These are phyloP conservation scores for Protomyctophum bolini DNA, from an alignment of 2,113 vertebrate genomes.

Conservation along the genomic window DNA sequence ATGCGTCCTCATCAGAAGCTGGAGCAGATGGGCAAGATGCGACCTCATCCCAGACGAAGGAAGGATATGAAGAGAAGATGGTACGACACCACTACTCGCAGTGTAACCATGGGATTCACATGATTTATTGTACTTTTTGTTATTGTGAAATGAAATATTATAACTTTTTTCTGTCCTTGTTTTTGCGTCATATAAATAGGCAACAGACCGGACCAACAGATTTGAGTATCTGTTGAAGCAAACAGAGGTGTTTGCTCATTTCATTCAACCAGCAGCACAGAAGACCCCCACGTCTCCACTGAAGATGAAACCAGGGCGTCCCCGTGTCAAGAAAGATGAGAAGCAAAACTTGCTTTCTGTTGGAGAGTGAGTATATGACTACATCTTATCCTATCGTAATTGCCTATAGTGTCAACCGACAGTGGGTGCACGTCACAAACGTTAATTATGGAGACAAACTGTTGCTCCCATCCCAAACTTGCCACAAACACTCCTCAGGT, in stretches of 20 bases:
- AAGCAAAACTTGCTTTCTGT: slow-evolving; percentile 95
- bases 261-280: slow-evolving; percentile 98
- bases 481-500: no score
- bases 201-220: slow-evolving; percentile 96
- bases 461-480: no score
- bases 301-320: slow-evolving; percentile 98
- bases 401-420: no score
- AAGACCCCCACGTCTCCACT: slow-evolving; percentile 97
- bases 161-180: slow-evolving; percentile 12
- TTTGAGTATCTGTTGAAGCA: slow-evolving; percentile 99
- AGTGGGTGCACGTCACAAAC: no score
- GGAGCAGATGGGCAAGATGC: slow-evolving; percentile 77
- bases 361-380: slow-evolving; percentile 89
- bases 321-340: slow-evolving; percentile 97
- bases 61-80: slow-evolving; percentile 97
- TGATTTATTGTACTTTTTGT: slow-evolving; percentile 10
- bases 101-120: background rate
- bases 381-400: background rate
- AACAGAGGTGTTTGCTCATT: slow-evolving; percentile 98
- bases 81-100: slow-evolving; percentile 72
- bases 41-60: slow-evolving; percentile 83
- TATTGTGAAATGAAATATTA: slow-evolving; percentile 6
- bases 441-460: no score
- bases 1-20: slow-evolving; percentile 69
- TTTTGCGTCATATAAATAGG: slow-evolving; percentile 75